Percentiles rank a stretch among this genome's conserved stretches.
These are phyloP conservation scores for Hydroisotoma schaefferi DNA, from an alignment of 2,888 invertebrate species.

Conservation along the genomic window DNA sequence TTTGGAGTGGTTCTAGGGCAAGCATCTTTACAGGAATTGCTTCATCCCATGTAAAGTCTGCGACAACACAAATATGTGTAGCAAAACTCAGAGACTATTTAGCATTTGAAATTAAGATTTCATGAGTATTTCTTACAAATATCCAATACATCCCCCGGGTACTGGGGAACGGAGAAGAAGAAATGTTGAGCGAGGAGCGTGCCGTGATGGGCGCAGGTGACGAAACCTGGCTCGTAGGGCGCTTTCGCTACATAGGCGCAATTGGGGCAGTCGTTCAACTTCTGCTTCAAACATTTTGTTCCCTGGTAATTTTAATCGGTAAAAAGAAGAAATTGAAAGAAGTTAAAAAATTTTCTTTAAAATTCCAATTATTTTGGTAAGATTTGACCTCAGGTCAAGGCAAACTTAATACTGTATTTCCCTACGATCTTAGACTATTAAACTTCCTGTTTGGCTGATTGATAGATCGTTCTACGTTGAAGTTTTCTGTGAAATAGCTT, in stretches of 20 bases:
- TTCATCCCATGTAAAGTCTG: constrained; percentile 34
- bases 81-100: not conserved
- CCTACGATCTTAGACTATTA: too few species aligned
- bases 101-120: too few species aligned
- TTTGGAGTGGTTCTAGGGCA: constrained; percentile 12
- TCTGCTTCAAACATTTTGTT: constrained; percentile 12
- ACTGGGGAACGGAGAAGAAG: constrained; percentile 24
- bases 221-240: constrained; percentile 23
- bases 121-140: constrained; percentile 16
- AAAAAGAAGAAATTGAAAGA: too few species aligned
- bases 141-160: not conserved
- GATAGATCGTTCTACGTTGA: too few species aligned
- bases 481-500: too few species aligned
- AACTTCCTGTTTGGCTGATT: too few species aligned
- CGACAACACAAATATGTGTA: not conserved
- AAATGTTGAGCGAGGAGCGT: constrained; percentile 20
- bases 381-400: too few species aligned
- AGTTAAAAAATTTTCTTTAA: too few species aligned
- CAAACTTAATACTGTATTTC: too few species aligned
- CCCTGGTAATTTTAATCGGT: too few species aligned
- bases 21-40: constrained; percentile 30
- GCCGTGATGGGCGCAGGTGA: constrained; percentile 15
- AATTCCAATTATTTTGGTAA: too few species aligned
- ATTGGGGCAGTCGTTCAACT: not conserved
- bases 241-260: constrained; percentile 6